Conservation (phyloP, 1,140 invertebrate genomes). For the Cepaea nemoralis region DNA sequence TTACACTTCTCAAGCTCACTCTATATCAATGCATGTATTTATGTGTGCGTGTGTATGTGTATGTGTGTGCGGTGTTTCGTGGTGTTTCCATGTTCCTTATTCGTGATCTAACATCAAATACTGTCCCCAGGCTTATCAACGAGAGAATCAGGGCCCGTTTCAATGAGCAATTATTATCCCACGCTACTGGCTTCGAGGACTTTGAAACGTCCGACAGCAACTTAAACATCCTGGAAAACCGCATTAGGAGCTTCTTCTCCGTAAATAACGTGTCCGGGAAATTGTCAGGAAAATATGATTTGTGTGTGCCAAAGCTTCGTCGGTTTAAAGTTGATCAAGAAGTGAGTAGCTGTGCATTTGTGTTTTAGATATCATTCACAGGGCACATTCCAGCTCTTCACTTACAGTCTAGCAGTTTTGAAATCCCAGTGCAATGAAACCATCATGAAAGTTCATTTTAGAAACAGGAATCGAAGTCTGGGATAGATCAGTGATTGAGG, state of each 20-base stretch:
- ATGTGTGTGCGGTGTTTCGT: no score
- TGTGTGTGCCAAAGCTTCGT: constrained; percentile 57
- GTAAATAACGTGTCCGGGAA: constrained; percentile 48
- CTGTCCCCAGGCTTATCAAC: constrained; percentile 54
- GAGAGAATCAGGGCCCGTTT: constrained; percentile 53
- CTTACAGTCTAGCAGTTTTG: no score
- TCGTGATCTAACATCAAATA: not conserved
- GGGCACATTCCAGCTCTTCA: no score
- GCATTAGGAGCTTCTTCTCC: constrained; percentile 59
- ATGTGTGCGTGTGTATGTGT: no score
- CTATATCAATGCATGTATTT: no score
- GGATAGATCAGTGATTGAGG: no score
- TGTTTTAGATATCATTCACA: no score
- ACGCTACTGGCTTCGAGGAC: constrained; percentile 46
- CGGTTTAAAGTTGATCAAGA: constrained; percentile 51
- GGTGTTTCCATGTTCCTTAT: no score
- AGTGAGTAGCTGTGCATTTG: not conserved
- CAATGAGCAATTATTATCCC: constrained; percentile 22
- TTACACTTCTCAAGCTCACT: no score
- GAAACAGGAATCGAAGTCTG: no score
- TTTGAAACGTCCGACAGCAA: constrained; percentile 58
- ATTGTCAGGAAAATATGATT: constrained; percentile 40
- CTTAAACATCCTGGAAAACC: constrained; percentile 55
- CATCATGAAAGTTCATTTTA: no score
- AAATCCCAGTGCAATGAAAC: no score